A percentile compares a stretch with the other conserved stretches of the same genome.
phyloP scores from a whole-genome alignment of 2,113 vertebrate species.

The Podarcis raffonei region DNA sequence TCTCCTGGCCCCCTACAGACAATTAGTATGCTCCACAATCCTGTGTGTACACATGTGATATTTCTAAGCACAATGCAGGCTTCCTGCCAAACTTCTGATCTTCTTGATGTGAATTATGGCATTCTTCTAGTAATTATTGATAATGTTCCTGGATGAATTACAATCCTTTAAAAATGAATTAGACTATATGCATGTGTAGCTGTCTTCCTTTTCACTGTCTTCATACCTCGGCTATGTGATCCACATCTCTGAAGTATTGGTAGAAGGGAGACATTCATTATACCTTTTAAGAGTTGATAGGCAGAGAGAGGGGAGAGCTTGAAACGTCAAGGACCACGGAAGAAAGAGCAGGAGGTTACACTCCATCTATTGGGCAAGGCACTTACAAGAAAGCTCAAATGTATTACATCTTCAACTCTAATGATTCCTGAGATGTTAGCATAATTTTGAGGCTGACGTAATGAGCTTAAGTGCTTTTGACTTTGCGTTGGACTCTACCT shows the following conservation, averaged over 20 bases:
- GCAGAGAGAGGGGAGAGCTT: conserved; percentile 56
- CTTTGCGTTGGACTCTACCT: not conserved
- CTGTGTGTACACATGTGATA: conserved; percentile 42
- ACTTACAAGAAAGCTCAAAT: conserved; percentile 14
- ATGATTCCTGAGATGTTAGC: not conserved
- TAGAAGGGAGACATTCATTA: conserved; percentile 64
- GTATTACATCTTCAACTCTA: not conserved
- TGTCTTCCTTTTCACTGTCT: not conserved
- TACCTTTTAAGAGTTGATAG: conserved; percentile 58
- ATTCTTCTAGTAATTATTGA: conserved; percentile 68
- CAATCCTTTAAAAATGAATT: conserved; percentile 67
- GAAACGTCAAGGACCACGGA: conserved; percentile 48
- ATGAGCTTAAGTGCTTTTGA: not conserved
- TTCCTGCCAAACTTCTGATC: conserved; percentile 54
- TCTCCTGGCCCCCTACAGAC: conserved; percentile 22
- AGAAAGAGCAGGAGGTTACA: conserved; percentile 39
- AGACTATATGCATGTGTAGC: conserved; percentile 56
- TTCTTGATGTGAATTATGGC: conserved; percentile 27
- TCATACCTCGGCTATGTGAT: conserved; percentile 52
- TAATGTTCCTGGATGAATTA: conserved; percentile 69
- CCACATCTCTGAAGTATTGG: conserved; percentile 64
- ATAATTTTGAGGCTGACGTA: not conserved
- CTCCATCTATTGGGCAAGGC: not conserved
- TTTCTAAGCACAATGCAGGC: conserved; percentile 52
- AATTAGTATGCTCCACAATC: conserved; percentile 52